phyloP scores from a whole-genome alignment of 1,140 invertebrate genomes.

The Musca vetustissima region DNA sequence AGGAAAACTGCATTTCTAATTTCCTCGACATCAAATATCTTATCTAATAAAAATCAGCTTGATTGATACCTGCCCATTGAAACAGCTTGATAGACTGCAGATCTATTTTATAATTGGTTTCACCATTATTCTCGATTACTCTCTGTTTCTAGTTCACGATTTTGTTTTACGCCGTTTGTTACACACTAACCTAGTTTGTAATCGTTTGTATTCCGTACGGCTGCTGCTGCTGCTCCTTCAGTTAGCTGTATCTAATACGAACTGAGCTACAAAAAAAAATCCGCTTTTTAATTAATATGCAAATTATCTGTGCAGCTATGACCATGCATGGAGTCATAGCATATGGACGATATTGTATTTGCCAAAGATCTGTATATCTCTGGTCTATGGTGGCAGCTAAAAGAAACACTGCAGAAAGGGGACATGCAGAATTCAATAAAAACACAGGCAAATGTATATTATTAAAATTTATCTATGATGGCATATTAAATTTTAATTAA shows the following conservation, averaged over 20 bases:
- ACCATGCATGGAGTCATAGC: neutral
- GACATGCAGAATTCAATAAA: neutral
- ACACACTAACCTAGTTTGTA: constrained; percentile 11
- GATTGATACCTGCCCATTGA: too few relatives aligned
- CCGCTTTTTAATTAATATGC: constrained; percentile 11
- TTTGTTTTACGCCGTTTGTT: neutral
- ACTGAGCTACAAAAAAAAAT: neutral
- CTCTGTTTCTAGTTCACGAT: neutral
- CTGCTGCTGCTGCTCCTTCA: neutral
- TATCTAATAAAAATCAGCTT: too few relatives aligned
- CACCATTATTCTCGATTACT: neutral
- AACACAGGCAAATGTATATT: constrained; percentile 1
- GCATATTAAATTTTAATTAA: constrained; percentile 17
- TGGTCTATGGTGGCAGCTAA: neutral
- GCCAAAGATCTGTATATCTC: neutral
- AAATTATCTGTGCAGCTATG: constrained; percentile 15
- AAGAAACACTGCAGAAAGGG: neutral
- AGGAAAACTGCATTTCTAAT: too few relatives aligned
- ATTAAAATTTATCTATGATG: constrained; percentile 20
- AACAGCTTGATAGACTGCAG: too few relatives aligned
- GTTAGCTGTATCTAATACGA: neutral
- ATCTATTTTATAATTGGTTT: constrained; percentile 2
- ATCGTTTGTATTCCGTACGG: too few relatives aligned
- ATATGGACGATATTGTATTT: neutral
- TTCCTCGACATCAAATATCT: too few relatives aligned